Evolutionary conservation across 2,113 vertebrate genomes (phyloP).

Genomic region (Nesospiza acunhae): DNA sequence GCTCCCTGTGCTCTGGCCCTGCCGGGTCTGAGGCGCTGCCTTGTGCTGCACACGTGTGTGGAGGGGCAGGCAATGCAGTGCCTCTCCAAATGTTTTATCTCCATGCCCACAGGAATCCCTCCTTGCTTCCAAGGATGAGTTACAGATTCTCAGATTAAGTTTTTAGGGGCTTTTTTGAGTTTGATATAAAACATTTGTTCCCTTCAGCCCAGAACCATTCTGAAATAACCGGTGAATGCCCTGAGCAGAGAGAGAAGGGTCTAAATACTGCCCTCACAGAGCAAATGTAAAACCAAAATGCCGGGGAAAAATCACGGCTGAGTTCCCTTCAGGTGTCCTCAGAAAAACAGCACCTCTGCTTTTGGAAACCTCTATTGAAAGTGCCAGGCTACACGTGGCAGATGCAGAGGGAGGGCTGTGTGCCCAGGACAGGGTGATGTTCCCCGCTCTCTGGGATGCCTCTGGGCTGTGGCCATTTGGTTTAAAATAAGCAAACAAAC

Average conservation of each 20-base stretch:
- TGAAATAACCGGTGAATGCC: not conserved
- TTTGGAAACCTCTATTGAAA: rapidly evolving
- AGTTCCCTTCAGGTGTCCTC: not conserved
- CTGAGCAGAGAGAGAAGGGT: not conserved
- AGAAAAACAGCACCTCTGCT: not conserved
- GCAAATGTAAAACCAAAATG: not conserved
- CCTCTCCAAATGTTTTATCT: rapidly evolving
- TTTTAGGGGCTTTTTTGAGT: not conserved
- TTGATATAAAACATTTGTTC: not conserved
- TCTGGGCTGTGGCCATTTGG: rapidly evolving
- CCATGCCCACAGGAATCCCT: not conserved
- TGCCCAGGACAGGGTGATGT: not conserved
- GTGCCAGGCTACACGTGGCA: rapidly evolving
- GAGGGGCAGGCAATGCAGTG: not conserved
- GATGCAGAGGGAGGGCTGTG: not conserved
- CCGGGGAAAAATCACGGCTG: not conserved
- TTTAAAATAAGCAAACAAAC: not conserved
- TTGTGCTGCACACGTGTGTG: rapidly evolving
- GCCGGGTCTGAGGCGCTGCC: rapidly evolving
- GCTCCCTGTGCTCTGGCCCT: not conserved
- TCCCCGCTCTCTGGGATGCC: rapidly evolving
- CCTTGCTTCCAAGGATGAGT: not conserved
- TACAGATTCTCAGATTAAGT: not conserved
- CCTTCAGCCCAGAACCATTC: not conserved
- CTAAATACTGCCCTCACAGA: not conserved